phyloP scores from a whole-genome alignment of 2,113 vertebrate genomes.

The Vulpes vulpes region DNA sequence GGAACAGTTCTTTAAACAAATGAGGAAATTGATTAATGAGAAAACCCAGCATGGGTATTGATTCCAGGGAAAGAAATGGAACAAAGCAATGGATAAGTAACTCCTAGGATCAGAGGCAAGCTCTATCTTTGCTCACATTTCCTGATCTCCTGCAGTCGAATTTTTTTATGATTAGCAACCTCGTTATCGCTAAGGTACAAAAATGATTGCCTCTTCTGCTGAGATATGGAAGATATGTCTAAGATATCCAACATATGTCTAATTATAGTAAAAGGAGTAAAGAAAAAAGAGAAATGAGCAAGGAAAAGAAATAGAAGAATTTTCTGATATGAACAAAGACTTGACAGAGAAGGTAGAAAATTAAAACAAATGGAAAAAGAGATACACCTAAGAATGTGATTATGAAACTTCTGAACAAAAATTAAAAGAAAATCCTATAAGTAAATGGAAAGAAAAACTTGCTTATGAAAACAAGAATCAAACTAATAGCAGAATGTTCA shows the following conservation, averaged over 20 bases:
- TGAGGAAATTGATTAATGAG: not conserved
- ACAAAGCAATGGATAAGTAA: not conserved
- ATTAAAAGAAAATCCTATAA: not conserved
- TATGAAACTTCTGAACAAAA: not conserved
- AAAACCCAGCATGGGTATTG: not conserved
- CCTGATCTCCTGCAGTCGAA: accelerated
- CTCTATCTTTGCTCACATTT: not conserved
- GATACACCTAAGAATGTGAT: not conserved
- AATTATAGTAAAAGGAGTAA: not conserved
- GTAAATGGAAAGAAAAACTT: not conserved
- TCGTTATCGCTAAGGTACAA: not conserved
- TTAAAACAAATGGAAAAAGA: not conserved
- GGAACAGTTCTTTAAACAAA: conserved; percentile 12
- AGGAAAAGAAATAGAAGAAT: not conserved
- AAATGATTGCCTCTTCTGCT: not conserved
- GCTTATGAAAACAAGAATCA: not conserved
- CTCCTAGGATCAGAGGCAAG: not conserved
- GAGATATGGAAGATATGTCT: not conserved
- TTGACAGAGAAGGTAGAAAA: not conserved
- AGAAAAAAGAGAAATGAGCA: not conserved
- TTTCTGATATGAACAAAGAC: not conserved
- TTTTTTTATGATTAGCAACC: not conserved
- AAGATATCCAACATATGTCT: not conserved
- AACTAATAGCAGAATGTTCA: not conserved
- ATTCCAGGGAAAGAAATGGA: not conserved